phyloP scores from a whole-genome alignment of 2,113 vertebrate genomes.

The Pampusana beccarii region DNA sequence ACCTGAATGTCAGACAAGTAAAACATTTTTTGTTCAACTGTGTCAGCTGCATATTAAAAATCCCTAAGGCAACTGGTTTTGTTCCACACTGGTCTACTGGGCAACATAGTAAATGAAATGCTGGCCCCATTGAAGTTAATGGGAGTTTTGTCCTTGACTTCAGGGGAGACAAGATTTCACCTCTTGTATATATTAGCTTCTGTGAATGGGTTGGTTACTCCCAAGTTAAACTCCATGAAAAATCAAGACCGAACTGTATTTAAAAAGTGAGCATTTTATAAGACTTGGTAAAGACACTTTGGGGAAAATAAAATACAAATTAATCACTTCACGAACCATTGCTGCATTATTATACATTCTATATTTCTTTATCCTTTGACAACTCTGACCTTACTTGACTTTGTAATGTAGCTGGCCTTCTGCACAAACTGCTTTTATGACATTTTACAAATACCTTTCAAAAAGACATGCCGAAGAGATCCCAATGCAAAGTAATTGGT shows the following conservation, averaged over 20 bases:
- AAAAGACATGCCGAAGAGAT: not conserved
- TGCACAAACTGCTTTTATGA: not conserved
- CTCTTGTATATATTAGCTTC: not conserved
- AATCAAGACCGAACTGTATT: not conserved
- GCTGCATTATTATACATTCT: slow-evolving; percentile 51
- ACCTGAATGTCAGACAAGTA: not conserved
- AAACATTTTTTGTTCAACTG: not conserved
- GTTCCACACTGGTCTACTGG: not conserved
- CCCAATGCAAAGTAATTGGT: not conserved
- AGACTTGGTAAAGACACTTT: slow-evolving; percentile 52
- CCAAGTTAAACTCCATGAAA: slow-evolving; percentile 19
- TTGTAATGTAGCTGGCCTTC: not conserved
- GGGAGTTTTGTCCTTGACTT: slow-evolving; percentile 18
- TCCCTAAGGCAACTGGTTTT: not conserved
- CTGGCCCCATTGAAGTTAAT: not conserved
- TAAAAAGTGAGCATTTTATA: slow-evolving; percentile 42
- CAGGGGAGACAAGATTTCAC: not conserved
- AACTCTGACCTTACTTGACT: slow-evolving; percentile 52
- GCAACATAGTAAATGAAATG: not conserved
- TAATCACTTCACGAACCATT: slow-evolving; percentile 64
- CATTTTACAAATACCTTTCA: not conserved
- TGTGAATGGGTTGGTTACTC: slow-evolving; percentile 7
- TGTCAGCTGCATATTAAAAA: not conserved
- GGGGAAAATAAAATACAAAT: slow-evolving; percentile 68
- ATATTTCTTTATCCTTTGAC: slow-evolving; percentile 47